Base-by-base conservation (phyloP, 2,888 invertebrate species). In the Hydrotaea diabolus region DNA sequence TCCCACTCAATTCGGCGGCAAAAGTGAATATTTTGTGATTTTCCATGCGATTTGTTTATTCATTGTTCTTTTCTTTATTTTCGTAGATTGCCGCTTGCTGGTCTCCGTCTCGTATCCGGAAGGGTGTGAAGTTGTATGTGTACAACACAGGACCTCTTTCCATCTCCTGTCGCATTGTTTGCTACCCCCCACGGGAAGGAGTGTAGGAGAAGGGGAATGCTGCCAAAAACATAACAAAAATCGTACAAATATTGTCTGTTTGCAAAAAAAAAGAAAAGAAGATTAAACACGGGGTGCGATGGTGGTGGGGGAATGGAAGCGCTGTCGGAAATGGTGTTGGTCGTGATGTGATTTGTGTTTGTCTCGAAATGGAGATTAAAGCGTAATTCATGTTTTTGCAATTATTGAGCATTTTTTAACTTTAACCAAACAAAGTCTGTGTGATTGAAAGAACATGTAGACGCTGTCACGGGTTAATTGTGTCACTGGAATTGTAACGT, bases 331-430 rank as follows among this genome's bases (percentile, higher is more conserved):
- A n/a, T 71, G 77, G 72, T 79, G 78, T 31, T 59, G 1, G 39
- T 19, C 76, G 78, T 31, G 59, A 8, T 66, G 8, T n/a, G 39
- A 21, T 66, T 19, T 69, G 0, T 69, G 21, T 82, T 66, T 78
- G 39, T 76, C 76, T 74, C 76, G 53, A 75, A 69, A 55, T 64
- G 17, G 74, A 71, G 82, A 82, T 85, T 85, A 85, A 82, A 85
- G 82, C 53, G 76, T 79, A 79, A 85, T 85, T 85, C 78, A 79
- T 85, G 82, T 80, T 85, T 80, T 82, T 66, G 57, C 73, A 80
- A 80, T 85, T 82, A 82, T 82, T 21, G 31, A 36, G 72, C 57
- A 81, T 7, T 4, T 79, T 76, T 81, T 39, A 79, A 81, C 76
- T 84, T 84, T 76, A 80, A 49, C 74, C 62, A 69, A 31, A 31